Evolutionary conservation across 2,797 vertebrate genomes (phyloP).

Genomic region (Platyrinchus mystaceus): DNA sequence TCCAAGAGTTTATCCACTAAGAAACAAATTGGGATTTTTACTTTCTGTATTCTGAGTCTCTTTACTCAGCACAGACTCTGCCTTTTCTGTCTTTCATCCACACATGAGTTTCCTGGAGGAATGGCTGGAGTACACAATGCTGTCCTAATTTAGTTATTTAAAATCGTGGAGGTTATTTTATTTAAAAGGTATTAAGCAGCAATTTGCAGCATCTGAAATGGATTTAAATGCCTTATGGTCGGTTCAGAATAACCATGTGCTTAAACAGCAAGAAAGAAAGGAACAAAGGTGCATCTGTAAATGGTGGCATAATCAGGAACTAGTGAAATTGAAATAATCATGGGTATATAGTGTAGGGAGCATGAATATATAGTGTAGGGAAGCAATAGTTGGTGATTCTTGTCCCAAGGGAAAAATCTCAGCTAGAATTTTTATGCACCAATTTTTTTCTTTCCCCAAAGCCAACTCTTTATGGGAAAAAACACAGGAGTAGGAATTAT

Average conservation of each 20-base stretch:
- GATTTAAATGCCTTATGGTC: background rate
- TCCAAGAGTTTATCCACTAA: background rate
- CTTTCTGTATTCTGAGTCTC: background rate
- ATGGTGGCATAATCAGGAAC: background rate
- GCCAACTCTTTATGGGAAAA: background rate
- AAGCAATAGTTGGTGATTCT: background rate
- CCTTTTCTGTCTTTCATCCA: background rate
- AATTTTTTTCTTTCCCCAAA: background rate
- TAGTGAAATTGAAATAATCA: background rate
- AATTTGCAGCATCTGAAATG: background rate
- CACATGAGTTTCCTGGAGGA: background rate
- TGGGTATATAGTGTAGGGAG: accelerated
- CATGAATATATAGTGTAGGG: accelerated
- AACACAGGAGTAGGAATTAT: background rate
- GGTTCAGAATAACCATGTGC: background rate
- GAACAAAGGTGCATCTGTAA: background rate
- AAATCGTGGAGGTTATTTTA: background rate
- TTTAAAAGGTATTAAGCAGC: background rate
- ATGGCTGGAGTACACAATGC: background rate
- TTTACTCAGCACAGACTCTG: background rate
- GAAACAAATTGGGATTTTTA: background rate
- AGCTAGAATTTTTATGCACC: background rate
- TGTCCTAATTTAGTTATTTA: background rate
- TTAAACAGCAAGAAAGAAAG: background rate
- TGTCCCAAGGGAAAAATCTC: background rate